Conservation (phyloP, 2,888 invertebrate genomes). For the Nomada flava region DNA sequence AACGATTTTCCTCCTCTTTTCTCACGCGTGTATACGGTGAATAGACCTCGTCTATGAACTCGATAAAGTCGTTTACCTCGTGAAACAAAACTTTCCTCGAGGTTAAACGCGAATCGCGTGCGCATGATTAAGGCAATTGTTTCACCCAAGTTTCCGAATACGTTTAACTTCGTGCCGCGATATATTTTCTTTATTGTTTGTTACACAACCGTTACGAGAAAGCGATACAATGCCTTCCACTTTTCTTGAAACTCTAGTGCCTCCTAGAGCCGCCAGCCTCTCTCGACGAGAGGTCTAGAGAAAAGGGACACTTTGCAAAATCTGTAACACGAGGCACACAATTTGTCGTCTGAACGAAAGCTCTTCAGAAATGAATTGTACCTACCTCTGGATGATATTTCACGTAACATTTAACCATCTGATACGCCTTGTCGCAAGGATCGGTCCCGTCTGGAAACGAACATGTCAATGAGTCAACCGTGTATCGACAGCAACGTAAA, state of each 20-base stretch:
- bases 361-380: constrained; percentile 4
- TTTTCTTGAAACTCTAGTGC: constrained; percentile 4
- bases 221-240: neutral
- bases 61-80: constrained; percentile 41
- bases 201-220: constrained; percentile 5
- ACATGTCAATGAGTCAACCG: neutral
- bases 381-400: constrained; percentile 73
- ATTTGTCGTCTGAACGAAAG: neutral
- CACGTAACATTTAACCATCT: constrained; percentile 76
- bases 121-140: neutral
- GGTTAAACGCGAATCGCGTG: constrained; percentile 12
- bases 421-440: constrained; percentile 77
- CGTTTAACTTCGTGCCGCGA: neutral
- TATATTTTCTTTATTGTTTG: neutral
- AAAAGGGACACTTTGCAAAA: constrained; percentile 68
- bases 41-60: constrained; percentile 1
- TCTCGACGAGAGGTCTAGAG: constrained; percentile 49
- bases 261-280: neutral
- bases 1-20: constrained; percentile 26
- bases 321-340: constrained; percentile 57
- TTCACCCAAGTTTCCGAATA: neutral
- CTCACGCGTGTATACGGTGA: neutral
- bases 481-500: neutral
- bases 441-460: constrained; percentile 70
- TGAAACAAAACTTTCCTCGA: neutral